Conservation (phyloP, 2,888 invertebrate species). For the Pomacea canaliculata region DNA sequence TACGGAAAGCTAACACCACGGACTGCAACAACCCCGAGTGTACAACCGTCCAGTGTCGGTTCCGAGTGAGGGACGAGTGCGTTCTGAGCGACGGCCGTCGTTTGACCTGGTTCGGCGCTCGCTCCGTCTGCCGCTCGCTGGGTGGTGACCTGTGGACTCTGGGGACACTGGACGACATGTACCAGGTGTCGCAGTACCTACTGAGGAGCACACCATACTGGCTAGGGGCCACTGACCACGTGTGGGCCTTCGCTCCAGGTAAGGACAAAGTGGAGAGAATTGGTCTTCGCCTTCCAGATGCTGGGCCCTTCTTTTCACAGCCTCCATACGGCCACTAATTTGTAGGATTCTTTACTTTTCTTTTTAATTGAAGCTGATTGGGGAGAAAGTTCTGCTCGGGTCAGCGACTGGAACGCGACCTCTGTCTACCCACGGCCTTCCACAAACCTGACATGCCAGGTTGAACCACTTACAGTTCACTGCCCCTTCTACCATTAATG, state of each 20-base stretch:
- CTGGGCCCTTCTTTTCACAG: no score
- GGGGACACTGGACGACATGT: slow-evolving; percentile 31
- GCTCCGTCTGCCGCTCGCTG: slow-evolving; percentile 27
- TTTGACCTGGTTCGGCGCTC: slow-evolving; percentile 34
- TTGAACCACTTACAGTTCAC: no score
- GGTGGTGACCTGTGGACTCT: slow-evolving; percentile 38
- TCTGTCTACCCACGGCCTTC: no score
- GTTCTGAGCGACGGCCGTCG: slow-evolving; percentile 28
- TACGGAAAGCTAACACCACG: background rate
- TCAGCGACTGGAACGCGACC: no score
- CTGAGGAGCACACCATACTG: slow-evolving; percentile 27
- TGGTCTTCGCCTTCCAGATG: no score
- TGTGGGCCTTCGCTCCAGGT: slow-evolving; percentile 32
- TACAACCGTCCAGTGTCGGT: slow-evolving; percentile 14
- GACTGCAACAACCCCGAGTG: slow-evolving; percentile 4
- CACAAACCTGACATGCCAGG: no score
- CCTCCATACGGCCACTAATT: no score
- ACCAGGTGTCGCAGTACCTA: slow-evolving; percentile 27
- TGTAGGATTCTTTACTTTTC: no score
- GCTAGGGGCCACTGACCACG: slow-evolving; percentile 38
- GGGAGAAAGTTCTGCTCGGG: no score
- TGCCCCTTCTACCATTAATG: no score
- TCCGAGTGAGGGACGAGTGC: slow-evolving; percentile 30
- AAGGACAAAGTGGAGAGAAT: background rate
- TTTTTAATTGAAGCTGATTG: no score